Evolutionary conservation across 23 tunicate genomes (phyloP), one percentile per base, ranked within the genome.

Genomic region (Trididemnum clinides): DNA sequence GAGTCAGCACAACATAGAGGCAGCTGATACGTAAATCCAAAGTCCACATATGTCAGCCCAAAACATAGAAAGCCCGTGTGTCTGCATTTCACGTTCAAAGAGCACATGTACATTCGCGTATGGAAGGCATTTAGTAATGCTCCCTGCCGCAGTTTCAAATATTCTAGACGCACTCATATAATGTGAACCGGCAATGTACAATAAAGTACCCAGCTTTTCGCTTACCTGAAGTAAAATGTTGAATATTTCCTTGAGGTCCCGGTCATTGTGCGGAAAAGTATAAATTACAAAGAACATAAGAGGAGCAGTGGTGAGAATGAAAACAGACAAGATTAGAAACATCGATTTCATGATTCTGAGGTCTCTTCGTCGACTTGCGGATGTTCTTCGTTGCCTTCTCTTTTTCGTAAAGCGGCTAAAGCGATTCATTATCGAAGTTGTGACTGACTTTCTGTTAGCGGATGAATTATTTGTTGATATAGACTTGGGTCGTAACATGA

Each of bases 161-260:
- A n/a, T n/a, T n/a, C n/a, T n/a, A n/a, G n/a, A n/a, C n/a, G n/a
- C n/a, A n/a, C n/a, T n/a, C n/a, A n/a, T n/a, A n/a, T n/a, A n/a
- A n/a, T n/a, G n/a, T n/a, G n/a, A n/a, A n/a, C n/a, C n/a, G n/a
- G n/a, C n/a, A n/a, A 26, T 77, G 23, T 6, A 77, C 12, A 6
- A 77, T 6, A 77, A 77, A 77, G 15, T 10, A 38, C n/a, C n/a
- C n/a, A n/a, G n/a, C n/a, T n/a, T n/a, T n/a, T n/a, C n/a, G 20
- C 77, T 34, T 37, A 82, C 92, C 78, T 88, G 92, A 31, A 88
- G 71, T 28, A 88, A 36, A 63, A 34, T n/a, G 51, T 88, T 88
- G 87, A 79, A 79, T 15, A 82, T 82, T 82, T 88, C 92, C 39
- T 88, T 88, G 77, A 88, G 26, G 1, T 33, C 38, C 21, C 92